phyloP scores from a whole-genome alignment of 2,113 vertebrate genomes.

The Rutilus rutilus region DNA sequence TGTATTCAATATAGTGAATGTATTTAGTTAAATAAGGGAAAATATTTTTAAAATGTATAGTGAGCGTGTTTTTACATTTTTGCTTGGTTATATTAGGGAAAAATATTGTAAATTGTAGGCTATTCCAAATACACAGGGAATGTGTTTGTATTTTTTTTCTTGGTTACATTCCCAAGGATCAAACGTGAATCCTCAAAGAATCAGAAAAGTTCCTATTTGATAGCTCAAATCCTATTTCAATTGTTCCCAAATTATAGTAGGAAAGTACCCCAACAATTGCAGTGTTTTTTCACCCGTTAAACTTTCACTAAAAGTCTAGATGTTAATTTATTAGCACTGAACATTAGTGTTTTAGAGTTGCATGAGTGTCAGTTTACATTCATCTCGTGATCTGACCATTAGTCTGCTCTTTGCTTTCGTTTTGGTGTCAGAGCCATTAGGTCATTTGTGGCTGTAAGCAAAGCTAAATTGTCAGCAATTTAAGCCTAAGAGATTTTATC shows the following conservation, averaged over 20 bases:
- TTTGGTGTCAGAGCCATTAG: slow-evolving; percentile 36
- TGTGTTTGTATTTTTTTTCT: background rate
- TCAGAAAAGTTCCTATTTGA: background rate
- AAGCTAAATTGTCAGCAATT: slow-evolving; percentile 31
- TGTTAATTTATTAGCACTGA: background rate
- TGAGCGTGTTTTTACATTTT: background rate
- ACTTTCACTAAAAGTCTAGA: background rate
- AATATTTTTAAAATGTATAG: background rate
- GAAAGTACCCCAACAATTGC: background rate
- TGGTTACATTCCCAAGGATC: background rate
- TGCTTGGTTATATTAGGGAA: background rate
- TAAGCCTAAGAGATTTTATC: slow-evolving; percentile 13
- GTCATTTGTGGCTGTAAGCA: slow-evolving; percentile 30
- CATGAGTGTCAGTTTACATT: slow-evolving; percentile 2
- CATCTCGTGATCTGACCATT: slow-evolving; percentile 7
- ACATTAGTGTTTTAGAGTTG: slow-evolving; percentile 1
- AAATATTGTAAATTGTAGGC: background rate
- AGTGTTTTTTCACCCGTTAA: background rate
- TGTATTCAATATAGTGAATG: background rate
- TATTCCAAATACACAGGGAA: background rate
- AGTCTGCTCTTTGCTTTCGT: slow-evolving; percentile 18
- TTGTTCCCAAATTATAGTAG: background rate
- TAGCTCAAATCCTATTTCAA: background rate
- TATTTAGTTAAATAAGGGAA: background rate
- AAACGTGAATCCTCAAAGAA: background rate